Evolutionary conservation across 2,888 invertebrate species (phyloP), one percentile per base, ranked within the genome.

Genomic region (Hirtodrosophila alboralis): DNA sequence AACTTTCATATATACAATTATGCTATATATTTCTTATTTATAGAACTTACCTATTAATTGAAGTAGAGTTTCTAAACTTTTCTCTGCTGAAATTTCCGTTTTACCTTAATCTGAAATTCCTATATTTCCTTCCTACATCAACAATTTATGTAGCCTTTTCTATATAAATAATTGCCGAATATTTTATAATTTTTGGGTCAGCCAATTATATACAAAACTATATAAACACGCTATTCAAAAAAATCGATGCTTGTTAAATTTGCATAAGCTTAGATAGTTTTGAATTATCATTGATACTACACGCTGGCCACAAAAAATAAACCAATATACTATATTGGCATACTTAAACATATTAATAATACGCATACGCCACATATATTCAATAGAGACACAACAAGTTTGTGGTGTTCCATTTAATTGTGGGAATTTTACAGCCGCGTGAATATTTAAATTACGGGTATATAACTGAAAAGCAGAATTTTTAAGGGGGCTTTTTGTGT

Each of bases 341-440:
- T 37, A 43, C 31, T 30, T 38, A 26, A 13, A 43, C 57, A 64
- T 30, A 57, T 38, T 37, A 61, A 49, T 52, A 66, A 60, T 54
- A 66, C 52, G 56, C 52, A 65, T 52, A 71, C 62, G 53, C 59
- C 56, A 33, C 49, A 47, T 56, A 36, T 40, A 52, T 47, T 10
- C 41, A 23, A 6, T 52, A 13, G 26, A 28, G 21, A 12, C 10
- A 13, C 8, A 9, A 13, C 12, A 37, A 31, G 48, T 57, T 43
- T 41, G 41, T 36, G 41, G 56, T 33, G 45, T 67, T 41, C 38
- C 10, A 53, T 60, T 75, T 85, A 87, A 87, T 87, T 86, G 87
- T 87, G 87, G 75, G 87, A 87, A 88, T 53, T 78, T 56, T 16
- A 43, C 66, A 67, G 62, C 49, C 44, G 56, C 23, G 40, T 36